Evolutionary conservation across 2,113 vertebrate species (phyloP), one percentile per base, ranked within the genome.

Genomic region (Origma solitaria): DNA sequence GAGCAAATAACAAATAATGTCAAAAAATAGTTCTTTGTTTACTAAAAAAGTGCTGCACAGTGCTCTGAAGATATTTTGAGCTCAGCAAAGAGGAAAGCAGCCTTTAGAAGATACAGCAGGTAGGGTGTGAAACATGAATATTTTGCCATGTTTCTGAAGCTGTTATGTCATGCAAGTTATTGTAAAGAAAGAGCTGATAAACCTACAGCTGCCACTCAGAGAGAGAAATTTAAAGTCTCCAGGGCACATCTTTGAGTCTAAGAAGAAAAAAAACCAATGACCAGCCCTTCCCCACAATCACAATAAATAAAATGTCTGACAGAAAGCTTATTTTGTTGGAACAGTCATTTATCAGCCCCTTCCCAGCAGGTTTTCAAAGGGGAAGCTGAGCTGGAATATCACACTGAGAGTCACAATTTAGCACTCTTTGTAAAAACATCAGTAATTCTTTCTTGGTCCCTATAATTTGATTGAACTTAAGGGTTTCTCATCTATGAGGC

Each of bases 131-230:
- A 82, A 75, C 9, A 42, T 14, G 5, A 66, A 50, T 11, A 14
- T 54, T 47, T 42, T 83, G 54, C 37, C 87, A 12, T 2, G 5
- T 37, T 83, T 72, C 61, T 61, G 81, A 72, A 91, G 86, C 28
- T 81, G 86, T 95, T 95, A 71, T 33, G 57, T 30, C 92, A 82
- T 87, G 81, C 77, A 89, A 89, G 73, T 92, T 92, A 92, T 14
- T 72, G 69, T 18, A 51, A 82, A 58, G 65, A 85, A 80, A 83
- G 53, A 83, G 86, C 42, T 84, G 51, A 22, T 15, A 33, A 61
- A 92, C 27, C 72, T 40, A 37, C 82, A 84, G 58, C 44, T 92
- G 60, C 51, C 51, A 49, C 27, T 90, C 61, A 17, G 10, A 44
- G 47, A 75, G 15, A 42, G 61, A 60, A 68, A 65, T 24, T 33